Conservation (phyloP, 2,113 vertebrate genomes). For the Pelusios castaneus region DNA sequence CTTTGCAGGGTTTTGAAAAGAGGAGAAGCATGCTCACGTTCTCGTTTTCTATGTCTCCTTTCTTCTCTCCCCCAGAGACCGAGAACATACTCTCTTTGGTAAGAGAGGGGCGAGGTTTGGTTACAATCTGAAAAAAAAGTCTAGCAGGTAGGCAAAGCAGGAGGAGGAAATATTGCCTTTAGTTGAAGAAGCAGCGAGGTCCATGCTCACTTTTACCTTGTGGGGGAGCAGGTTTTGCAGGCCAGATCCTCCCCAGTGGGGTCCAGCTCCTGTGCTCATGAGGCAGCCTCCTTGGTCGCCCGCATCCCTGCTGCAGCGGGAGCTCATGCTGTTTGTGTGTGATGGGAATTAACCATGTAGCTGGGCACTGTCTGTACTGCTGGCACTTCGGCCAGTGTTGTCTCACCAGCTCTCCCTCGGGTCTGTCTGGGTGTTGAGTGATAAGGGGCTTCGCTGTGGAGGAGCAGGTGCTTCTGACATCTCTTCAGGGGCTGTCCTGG, state of each 20-base stretch:
- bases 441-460: neutral
- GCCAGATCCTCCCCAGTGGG: neutral
- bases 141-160: neutral
- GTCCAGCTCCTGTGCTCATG: neutral
- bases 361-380: neutral
- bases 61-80: neutral
- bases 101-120: neutral
- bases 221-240: neutral
- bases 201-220: neutral
- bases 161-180: neutral
- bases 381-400: neutral
- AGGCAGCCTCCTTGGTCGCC: neutral
- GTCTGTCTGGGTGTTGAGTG: neutral
- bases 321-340: neutral
- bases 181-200: neutral
- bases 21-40: neutral
- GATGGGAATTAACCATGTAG: neutral
- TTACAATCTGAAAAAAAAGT: neutral
- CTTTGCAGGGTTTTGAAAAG: neutral
- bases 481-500: neutral
- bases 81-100: neutral
- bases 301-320: neutral
- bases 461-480: neutral
- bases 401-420: neutral
- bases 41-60: neutral